Conservation (phyloP, 2,797 vertebrate species). For the Anas bahamensis region DNA sequence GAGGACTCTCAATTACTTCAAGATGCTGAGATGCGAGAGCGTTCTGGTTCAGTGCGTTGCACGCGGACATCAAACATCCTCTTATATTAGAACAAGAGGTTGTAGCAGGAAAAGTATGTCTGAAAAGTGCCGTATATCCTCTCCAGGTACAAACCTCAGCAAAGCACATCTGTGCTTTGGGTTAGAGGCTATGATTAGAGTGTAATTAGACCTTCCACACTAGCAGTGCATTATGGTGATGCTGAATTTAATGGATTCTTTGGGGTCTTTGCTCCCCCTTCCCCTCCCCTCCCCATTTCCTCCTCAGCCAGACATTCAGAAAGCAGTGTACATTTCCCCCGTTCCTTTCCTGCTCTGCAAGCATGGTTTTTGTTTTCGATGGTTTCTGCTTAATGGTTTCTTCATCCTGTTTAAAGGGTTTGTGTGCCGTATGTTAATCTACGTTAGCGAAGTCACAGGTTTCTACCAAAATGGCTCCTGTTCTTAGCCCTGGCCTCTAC, state of each 20-base stretch:
- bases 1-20: background rate
- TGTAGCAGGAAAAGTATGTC: background rate
- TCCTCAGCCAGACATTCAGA: background rate
- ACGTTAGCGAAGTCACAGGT: background rate
- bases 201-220: background rate
- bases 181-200: background rate
- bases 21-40: background rate
- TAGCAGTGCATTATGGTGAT: background rate
- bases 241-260: conserved; percentile 13
- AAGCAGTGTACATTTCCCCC: background rate
- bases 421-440: background rate
- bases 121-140: background rate
- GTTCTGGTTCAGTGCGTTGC: background rate
- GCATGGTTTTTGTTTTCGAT: background rate
- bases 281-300: background rate
- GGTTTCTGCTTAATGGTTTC: conserved; percentile 1
- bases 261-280: background rate
- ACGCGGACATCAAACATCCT: background rate
- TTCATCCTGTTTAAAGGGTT: conserved; percentile 15
- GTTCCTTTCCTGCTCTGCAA: background rate
- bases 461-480: background rate
- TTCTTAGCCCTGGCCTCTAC: background rate
- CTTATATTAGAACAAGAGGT: background rate
- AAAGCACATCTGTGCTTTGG: background rate
- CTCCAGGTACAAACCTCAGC: background rate